Base-by-base conservation (phyloP, 2,797 vertebrate genomes). In the Macropus fuliginosus region DNA sequence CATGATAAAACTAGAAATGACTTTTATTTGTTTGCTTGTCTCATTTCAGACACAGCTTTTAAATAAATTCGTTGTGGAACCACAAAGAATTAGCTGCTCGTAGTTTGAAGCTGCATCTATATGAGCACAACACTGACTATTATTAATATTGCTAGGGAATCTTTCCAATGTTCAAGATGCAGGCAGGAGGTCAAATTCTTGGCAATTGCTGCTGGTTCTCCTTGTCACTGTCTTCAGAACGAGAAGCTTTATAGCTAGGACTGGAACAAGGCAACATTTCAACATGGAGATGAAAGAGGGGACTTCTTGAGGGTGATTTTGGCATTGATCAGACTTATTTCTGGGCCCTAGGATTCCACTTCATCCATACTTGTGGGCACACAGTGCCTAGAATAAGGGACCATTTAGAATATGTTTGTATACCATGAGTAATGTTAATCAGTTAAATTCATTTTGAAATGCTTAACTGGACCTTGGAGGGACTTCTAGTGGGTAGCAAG, bases 91-190 rank as follows among this genome's bases (percentile, higher is more conserved):
- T 93, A 87, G 12, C 54, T 87, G 62, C 27, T 93, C 56, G 56
- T 91, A 40, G 92, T 92, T 92, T 52, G 55, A 92, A 90, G 91
- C 90, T 74, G 31, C 16, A 24, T 94, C 93, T 92, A 93, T 90
- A 56, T 95, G 40, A 91, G 46, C 5, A 95, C 29, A 56, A 55
- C 56, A 56, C 11, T 91, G 31, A 81, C 16, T 62, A 66, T 55
- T 93, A 50, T 66, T 81, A 93, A 90, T 50, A n/a, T 81, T 31
- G 56, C 28, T 91, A 91, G 29, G 91, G 46, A 81, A 91, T 91
- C 40, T 74, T 18, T 87, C 40, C 90, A 92, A 50, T 91, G 93
- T 91, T 91, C 50, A 92, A 6, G 91, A 91, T 54, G 21, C n/a
- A 92, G 59, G 31, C 87, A 95, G 54, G 54, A 52, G 29, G 54